phyloP scores from a whole-genome alignment of 2,797 vertebrate genomes.

The Chromis chromis region DNA sequence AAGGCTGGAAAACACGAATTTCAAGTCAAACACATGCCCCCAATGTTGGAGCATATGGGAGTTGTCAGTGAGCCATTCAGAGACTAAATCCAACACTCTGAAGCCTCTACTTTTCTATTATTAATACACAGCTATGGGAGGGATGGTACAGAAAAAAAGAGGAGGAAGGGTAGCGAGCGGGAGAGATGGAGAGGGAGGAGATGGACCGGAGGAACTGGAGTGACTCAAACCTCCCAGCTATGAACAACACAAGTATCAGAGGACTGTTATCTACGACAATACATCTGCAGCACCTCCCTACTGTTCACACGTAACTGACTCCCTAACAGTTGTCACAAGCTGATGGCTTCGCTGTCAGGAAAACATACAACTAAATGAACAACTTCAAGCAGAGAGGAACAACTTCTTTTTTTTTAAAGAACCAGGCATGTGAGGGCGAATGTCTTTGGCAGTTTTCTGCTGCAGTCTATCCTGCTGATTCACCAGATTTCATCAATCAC shows the following conservation, averaged over 20 bases:
- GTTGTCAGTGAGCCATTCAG: constrained; percentile 47
- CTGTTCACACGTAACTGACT: constrained; percentile 12
- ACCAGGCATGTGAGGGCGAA: constrained; percentile 6
- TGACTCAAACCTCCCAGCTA: constrained; percentile 56
- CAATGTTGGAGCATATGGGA: constrained; percentile 15
- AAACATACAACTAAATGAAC: constrained; percentile 9
- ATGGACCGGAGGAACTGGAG: constrained; percentile 21
- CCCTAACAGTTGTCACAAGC: constrained; percentile 8
- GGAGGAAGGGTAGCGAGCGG: constrained; percentile 13
- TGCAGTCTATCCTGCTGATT: constrained; percentile 54
- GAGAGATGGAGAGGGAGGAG: constrained; percentile 2
- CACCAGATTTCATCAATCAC: constrained; percentile 38
- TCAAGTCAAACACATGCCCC: constrained; percentile 35
- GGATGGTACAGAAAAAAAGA: constrained; percentile 22
- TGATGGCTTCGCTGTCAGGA: constrained; percentile 12
- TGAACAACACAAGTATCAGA: constrained; percentile 38
- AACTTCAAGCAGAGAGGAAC: background rate
- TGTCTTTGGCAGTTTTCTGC: constrained; percentile 32
- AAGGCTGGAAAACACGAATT: constrained; percentile 29
- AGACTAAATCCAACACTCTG: constrained; percentile 33
- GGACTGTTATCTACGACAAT: constrained; percentile 44
- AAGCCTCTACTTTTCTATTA: constrained; percentile 51
- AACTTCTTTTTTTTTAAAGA: background rate
- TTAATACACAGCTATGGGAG: constrained; percentile 48
- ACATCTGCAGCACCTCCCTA: constrained; percentile 24